These are phyloP conservation scores for Helicoverpa zea DNA, from an alignment of 1,140 invertebrate genomes.

Conservation along the genomic window DNA sequence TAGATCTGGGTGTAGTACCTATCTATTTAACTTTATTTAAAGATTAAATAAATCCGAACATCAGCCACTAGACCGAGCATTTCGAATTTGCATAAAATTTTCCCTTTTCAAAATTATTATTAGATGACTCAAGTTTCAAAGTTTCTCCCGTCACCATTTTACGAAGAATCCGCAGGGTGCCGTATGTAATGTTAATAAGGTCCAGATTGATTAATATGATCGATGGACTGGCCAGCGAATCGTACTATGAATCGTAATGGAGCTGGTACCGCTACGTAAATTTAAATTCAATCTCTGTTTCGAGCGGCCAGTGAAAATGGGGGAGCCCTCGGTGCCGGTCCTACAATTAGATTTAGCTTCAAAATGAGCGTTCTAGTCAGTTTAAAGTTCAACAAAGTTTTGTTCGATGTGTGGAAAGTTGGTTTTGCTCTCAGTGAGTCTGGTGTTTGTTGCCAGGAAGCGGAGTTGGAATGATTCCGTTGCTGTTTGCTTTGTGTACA, in stretches of 20 bases:
- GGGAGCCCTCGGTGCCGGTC: conserved; percentile 75
- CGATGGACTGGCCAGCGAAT: conserved; percentile 61
- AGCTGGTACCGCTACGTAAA: conserved; percentile 79
- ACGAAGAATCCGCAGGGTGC: conserved; percentile 14
- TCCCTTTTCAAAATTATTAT: conserved; percentile 17
- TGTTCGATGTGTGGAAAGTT: conserved; percentile 70
- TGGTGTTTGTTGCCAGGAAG: conserved; percentile 69
- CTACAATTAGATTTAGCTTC: conserved; percentile 76
- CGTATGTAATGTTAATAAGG: conserved; percentile 37
- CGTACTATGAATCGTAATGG: conserved; percentile 78
- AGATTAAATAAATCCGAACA: background rate
- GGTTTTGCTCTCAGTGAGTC: conserved; percentile 65
- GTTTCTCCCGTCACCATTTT: conserved; percentile 21
- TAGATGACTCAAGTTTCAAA: conserved; percentile 34
- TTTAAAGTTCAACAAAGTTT: conserved; percentile 75
- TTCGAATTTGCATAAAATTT: background rate
- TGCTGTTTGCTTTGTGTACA: conserved; percentile 73
- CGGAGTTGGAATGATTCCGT: conserved; percentile 75
- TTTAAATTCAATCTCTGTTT: conserved; percentile 81
- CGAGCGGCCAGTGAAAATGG: conserved; percentile 82
- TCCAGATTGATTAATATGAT: conserved; percentile 75
- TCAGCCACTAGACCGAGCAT: background rate
- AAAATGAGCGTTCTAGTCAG: conserved; percentile 80
- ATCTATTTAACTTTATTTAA: too few species aligned
- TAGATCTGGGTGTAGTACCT: too few species aligned